Base-by-base conservation (phyloP, 2,888 invertebrate genomes). In the Plagodis pulveraria region DNA sequence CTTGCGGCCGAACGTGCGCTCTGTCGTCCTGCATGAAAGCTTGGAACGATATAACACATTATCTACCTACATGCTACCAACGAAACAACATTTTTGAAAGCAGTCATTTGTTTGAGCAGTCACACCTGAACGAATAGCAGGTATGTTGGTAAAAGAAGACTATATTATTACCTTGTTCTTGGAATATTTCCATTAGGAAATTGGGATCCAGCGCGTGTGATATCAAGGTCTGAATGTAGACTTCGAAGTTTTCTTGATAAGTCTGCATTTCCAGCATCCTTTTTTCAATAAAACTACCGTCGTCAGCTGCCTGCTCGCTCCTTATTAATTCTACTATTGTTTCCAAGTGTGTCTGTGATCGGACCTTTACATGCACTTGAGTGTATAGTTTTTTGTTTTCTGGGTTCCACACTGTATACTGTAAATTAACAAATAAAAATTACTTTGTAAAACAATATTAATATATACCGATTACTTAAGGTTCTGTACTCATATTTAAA, bases 171-270 rank as follows among this genome's bases (percentile, higher is more conserved):
- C 98, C 98, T 94, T 97, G 96, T 79, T 98, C 98, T 80, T 96
- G 96, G 74, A 97, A 96, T 79, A 98, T 98, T 93, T 98, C 98
- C 50, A 95, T 96, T 12, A 98, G 93, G 80, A 98, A 98, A 89
- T 97, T 97, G 5, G 97, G 96, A 87, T 98, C 98, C 66, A 98
- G 89, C 6, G 97, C 97, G 83, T 98, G 98, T 4, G 98, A 98
- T 77, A 98, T 97, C 76, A 98, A 93, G 5, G 97, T 97, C 84
- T 98, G 98, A 81, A 98, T 96, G 77, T 97, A 98, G 44, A 98
- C 97, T 93, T 97, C 97, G 81, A 98, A 98, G 81, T 96, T 96
- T 77, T 97, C 97, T 77, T 97, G 96, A 87, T 96, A 96, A 74
- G 95, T 94, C 72, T 96, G 94, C 55, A 95, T 95, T 67, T 96